These are phyloP conservation scores for Numida meleagris DNA, from an alignment of 2,113 vertebrate species.

Conservation along the genomic window DNA sequence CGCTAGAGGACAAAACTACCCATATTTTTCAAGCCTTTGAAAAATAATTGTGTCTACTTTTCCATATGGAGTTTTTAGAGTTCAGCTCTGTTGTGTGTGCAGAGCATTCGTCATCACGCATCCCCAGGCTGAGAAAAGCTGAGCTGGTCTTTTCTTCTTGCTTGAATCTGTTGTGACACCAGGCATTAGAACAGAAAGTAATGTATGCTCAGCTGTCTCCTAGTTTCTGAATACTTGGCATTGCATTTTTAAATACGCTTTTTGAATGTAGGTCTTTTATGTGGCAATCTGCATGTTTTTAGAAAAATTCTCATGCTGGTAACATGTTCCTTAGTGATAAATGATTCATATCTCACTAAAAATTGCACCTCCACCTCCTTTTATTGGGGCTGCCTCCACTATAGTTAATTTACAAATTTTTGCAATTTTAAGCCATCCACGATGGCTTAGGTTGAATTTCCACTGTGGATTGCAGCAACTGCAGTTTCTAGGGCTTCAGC, in stretches of 20 bases:
- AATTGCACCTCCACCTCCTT: not conserved
- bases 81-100: not conserved
- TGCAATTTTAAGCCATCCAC: not conserved
- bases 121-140: not conserved
- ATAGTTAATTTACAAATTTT: slow-evolving; percentile 18
- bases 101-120: rapidly evolving
- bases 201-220: not conserved
- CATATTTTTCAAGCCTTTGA: not conserved
- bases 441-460: slow-evolving; percentile 16
- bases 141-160: not conserved
- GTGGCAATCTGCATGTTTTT: not conserved
- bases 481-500: slow-evolving; percentile 25
- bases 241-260: not conserved
- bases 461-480: slow-evolving; percentile 36
- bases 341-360: not conserved
- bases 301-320: not conserved
- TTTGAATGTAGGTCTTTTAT: not conserved
- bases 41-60: not conserved
- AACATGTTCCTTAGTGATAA: not conserved
- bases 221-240: not conserved
- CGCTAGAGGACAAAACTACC: not conserved
- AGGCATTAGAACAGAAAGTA: not conserved
- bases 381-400: not conserved
- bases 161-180: not conserved
- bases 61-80: not conserved